Percentiles rank a stretch among this genome's conserved stretches.
Conservation (phyloP, 2,888 invertebrate species). For the Cephus pygmeus region DNA sequence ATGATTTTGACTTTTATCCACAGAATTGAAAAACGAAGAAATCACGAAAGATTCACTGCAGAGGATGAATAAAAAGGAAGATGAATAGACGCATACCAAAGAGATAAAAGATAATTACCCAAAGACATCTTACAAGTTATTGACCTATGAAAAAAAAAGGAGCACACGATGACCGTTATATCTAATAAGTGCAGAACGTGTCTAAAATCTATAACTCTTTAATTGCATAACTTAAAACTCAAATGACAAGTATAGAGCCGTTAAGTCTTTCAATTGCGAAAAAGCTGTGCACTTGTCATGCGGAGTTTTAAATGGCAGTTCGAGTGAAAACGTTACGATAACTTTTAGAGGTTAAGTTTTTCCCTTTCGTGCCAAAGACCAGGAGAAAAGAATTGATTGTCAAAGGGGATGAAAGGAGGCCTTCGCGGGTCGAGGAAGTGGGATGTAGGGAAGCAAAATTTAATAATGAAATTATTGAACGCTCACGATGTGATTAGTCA, state of each 20-base stretch:
- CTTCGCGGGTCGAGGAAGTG: background rate
- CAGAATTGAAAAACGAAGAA: background rate
- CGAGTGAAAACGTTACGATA: background rate
- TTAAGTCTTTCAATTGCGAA: background rate
- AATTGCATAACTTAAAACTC: background rate
- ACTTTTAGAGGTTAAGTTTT: background rate
- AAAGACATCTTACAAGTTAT: background rate
- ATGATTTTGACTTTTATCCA: background rate
- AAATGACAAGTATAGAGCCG: background rate
- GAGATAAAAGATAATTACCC: background rate
- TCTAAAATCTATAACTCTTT: background rate
- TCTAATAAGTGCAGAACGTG: background rate
- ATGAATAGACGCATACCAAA: background rate
- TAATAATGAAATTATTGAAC: background rate
- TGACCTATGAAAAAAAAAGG: background rate
- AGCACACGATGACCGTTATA: background rate
- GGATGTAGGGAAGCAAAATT: background rate
- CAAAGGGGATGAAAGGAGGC: background rate
- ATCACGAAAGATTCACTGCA: background rate
- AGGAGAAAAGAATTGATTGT: background rate
- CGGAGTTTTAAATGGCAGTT: background rate
- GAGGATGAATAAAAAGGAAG: background rate
- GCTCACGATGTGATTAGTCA: background rate
- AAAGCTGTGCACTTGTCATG: background rate
- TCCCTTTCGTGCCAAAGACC: background rate